Percentiles rank a stretch among this genome's conserved stretches.
Evolutionary conservation across 2,888 invertebrate species (phyloP).

Genomic region (Epirrhoe alternata): DNA sequence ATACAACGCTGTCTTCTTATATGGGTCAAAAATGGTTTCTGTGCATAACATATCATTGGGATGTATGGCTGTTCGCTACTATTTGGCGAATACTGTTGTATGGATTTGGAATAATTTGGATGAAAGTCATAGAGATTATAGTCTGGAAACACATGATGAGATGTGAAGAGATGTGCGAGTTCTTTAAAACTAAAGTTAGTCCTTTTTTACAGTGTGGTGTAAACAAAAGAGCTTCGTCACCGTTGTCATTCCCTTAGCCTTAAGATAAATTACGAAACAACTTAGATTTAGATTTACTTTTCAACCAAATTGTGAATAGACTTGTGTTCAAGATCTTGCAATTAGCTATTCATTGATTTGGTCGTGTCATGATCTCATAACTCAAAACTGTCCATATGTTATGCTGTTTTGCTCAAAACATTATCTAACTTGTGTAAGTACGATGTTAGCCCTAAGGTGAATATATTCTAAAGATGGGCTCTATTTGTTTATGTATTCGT

Average conservation of each 20-base stretch:
- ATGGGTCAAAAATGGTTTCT: no score
- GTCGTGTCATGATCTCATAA: conserved; percentile 36
- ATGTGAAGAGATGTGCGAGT: conserved; percentile 13
- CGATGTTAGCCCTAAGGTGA: conserved; percentile 34
- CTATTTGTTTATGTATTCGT: no score
- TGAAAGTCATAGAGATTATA: no score
- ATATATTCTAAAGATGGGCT: neutral
- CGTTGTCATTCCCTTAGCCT: conserved; percentile 17
- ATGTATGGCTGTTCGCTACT: no score
- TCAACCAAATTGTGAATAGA: conserved; percentile 18
- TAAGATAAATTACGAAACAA: conserved; percentile 10
- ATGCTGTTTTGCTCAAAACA: conserved; percentile 39
- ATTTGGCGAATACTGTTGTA: no score
- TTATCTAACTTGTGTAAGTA: conserved; percentile 24
- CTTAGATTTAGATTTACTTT: conserved; percentile 14
- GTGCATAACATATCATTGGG: no score
- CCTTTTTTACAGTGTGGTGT: conserved; percentile 33
- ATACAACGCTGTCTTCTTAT: no score
- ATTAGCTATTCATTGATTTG: conserved; percentile 6
- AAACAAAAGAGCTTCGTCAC: conserved; percentile 9
- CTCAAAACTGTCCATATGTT: conserved; percentile 23
- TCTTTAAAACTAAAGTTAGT: neutral
- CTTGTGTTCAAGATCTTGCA: neutral
- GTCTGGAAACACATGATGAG: no score
- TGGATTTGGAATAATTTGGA: no score